phyloP scores from a whole-genome alignment of 2,888 invertebrate species.

The Pseudococcus jackbeardsleyi region DNA sequence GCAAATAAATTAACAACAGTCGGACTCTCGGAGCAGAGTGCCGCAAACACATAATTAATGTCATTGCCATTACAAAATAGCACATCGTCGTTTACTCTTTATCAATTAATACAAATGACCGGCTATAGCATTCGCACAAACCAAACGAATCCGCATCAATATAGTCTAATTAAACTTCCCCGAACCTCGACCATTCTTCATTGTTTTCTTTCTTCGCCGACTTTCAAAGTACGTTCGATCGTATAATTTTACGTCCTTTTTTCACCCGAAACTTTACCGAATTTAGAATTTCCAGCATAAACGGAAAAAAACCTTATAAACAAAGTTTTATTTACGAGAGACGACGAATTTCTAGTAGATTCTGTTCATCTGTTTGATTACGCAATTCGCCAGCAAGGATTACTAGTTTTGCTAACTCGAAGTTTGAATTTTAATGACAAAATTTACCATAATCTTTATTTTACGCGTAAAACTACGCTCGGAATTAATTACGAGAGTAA shows the following conservation, averaged over 20 bases:
- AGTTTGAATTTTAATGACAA: constrained; percentile 24
- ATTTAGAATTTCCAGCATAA: background rate
- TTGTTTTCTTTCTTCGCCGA: background rate
- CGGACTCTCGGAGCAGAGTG: background rate
- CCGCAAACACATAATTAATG: constrained; percentile 48
- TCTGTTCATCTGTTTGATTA: constrained; percentile 6
- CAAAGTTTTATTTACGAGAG: background rate
- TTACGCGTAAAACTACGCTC: background rate
- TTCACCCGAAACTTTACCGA: background rate
- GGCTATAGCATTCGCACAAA: background rate
- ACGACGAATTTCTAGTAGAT: background rate
- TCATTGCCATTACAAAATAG: constrained; percentile 43
- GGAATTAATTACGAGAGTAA: background rate
- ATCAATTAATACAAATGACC: constrained; percentile 26
- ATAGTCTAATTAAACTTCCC: background rate
- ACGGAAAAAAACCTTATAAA: background rate
- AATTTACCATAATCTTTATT: constrained; percentile 23
- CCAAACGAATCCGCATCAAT: constrained; percentile 42
- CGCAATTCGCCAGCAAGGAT: constrained; percentile 29
- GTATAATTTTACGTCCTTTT: background rate
- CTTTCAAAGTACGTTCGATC: background rate
- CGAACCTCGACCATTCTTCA: background rate
- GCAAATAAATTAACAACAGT: constrained; percentile 38
- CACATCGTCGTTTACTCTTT: constrained; percentile 14
- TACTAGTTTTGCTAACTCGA: background rate